These are phyloP conservation scores for Drosophila pseudotalamancana DNA, from an alignment of 2,888 invertebrate species.

Conservation along the genomic window DNA sequence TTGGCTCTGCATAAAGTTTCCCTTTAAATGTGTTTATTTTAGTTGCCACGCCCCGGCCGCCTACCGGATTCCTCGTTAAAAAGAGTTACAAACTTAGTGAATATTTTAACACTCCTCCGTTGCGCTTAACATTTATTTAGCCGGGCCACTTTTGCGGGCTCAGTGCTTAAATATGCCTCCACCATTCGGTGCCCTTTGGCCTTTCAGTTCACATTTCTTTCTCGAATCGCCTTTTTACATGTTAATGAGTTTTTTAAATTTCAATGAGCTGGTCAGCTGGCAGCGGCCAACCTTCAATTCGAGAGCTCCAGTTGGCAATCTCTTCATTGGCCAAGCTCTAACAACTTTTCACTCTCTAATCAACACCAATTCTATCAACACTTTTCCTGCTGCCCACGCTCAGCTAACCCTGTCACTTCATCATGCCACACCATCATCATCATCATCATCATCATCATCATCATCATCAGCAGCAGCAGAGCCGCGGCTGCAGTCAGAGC, in stretches of 20 bases:
- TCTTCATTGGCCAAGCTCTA: not conserved
- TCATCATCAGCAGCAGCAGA: constrained; percentile 18
- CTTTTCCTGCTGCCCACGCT: constrained; percentile 9
- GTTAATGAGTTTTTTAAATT: constrained; percentile 69
- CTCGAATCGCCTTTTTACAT: constrained; percentile 32
- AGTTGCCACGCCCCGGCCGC: constrained; percentile 62
- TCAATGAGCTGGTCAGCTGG: constrained; percentile 41
- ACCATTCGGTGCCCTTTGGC: not conserved
- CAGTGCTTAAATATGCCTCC: constrained; percentile 9
- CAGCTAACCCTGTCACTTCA: constrained; percentile 7
- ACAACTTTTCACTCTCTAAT: constrained; percentile 30
- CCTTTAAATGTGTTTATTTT: constrained; percentile 79
- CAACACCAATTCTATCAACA: constrained; percentile 38
- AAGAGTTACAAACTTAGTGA: constrained; percentile 80
- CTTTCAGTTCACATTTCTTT: not conserved
- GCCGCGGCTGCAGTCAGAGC: constrained; percentile 49
- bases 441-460: constrained; percentile 3
- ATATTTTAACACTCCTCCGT: constrained; percentile 77
- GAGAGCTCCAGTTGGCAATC: not conserved
- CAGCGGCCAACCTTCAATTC: not conserved
- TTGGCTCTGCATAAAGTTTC: constrained; percentile 79
- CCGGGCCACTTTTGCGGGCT: constrained; percentile 59
- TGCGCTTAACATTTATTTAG: constrained; percentile 76
- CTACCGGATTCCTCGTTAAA: constrained; percentile 65
- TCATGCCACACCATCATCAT: constrained; percentile 20